Conservation (phyloP, 2,888 invertebrate genomes). For the Ellobium chinense region DNA sequence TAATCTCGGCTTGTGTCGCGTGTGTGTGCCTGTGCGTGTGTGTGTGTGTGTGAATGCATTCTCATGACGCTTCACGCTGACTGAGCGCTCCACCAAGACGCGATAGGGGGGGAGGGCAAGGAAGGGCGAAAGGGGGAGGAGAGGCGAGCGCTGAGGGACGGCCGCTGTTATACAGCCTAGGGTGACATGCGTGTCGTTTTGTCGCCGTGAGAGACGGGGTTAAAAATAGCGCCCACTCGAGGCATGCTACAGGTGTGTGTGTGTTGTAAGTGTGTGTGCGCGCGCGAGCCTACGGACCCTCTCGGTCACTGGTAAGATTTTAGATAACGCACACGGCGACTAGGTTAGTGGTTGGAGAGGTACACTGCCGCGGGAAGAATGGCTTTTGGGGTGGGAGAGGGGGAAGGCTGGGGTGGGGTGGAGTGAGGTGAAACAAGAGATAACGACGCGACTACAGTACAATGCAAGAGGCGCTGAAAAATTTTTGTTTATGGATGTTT, state of each 20-base stretch:
- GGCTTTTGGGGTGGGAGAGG: not conserved
- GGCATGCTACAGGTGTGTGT: conserved; percentile 26
- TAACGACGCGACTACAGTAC: not conserved
- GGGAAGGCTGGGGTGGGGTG: not conserved
- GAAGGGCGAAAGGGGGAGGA: not conserved
- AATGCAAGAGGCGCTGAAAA: no score
- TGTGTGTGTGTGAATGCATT: not conserved
- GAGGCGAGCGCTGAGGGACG: not conserved
- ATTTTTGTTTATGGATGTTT: no score
- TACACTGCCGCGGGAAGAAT: not conserved
- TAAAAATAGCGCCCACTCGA: not conserved
- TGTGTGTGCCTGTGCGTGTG: not conserved
- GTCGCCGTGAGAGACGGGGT: not conserved
- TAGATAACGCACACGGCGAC: not conserved
- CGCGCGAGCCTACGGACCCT: not conserved
- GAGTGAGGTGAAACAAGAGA: not conserved
- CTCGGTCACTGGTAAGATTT: not conserved
- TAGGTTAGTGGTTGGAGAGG: not conserved
- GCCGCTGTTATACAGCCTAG: not conserved
- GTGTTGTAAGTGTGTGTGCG: not conserved
- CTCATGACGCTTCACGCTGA: not conserved
- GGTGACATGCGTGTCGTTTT: not conserved
- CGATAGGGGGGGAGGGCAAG: not conserved
- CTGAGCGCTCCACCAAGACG: not conserved
- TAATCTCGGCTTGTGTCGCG: no score